These are phyloP conservation scores for Papilio gigon DNA, from an alignment of 2,888 invertebrate species.

Conservation along the genomic window DNA sequence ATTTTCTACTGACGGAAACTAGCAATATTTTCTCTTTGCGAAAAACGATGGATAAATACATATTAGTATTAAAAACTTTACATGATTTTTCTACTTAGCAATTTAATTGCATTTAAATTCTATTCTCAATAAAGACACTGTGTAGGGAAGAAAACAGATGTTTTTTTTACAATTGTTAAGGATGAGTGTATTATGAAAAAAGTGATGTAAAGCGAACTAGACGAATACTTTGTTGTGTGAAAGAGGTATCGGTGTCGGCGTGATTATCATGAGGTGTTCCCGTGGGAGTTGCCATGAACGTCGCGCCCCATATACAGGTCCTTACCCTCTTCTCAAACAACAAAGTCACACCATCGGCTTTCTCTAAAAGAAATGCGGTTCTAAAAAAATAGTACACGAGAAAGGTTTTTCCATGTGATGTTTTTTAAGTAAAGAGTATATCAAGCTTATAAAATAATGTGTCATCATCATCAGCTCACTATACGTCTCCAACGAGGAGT, in stretches of 20 bases:
- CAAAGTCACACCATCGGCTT: slow-evolving; percentile 9
- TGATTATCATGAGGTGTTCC: slow-evolving; percentile 20
- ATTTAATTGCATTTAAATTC: no score
- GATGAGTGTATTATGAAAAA: not conserved
- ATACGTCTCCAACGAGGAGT: no score
- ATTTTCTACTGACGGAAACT: slow-evolving; percentile 16
- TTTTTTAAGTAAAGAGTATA: not conserved
- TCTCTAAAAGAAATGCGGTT: slow-evolving; percentile 2
- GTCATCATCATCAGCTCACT: no score
- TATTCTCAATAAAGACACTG: no score
- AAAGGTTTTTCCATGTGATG: not conserved
- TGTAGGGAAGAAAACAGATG: not conserved
- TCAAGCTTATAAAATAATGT: no score
- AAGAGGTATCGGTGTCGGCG: slow-evolving; percentile 14
- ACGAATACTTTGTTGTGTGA: slow-evolving; percentile 4
- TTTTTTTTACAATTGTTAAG: not conserved
- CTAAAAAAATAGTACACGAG: not conserved
- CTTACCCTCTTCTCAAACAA: slow-evolving; percentile 15
- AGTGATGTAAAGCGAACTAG: not conserved
- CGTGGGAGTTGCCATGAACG: slow-evolving; percentile 16
- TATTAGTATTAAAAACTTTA: no score
- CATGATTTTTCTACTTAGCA: no score
- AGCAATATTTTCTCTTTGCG: slow-evolving; percentile 20
- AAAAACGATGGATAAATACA: no score
- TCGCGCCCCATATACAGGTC: slow-evolving; percentile 20